Conservation (phyloP, 2,888 invertebrate species). For the Deilephila elpenor region DNA sequence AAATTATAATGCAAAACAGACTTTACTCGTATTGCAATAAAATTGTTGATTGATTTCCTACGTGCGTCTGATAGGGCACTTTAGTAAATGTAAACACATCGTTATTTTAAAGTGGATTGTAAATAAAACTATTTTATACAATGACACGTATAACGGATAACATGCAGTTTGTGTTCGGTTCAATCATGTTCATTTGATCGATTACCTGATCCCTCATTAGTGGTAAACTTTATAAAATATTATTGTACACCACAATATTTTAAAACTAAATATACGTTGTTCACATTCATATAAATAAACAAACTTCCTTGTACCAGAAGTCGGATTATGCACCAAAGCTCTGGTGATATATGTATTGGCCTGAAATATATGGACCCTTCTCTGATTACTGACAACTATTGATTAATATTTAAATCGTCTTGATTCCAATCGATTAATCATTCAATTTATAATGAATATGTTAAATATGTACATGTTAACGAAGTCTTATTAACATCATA, state of each 20-base stretch:
- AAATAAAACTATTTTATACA: constrained; percentile 6
- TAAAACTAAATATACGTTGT: neutral
- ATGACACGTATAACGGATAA: neutral
- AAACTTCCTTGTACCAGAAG: neutral
- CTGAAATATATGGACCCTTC: neutral
- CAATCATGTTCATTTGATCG: neutral
- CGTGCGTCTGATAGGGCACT: neutral
- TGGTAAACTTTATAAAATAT: neutral
- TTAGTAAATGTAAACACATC: neutral
- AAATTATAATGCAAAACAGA: neutral
- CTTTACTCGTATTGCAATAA: constrained; percentile 3
- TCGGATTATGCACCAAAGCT: neutral
- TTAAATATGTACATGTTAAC: constrained; percentile 6
- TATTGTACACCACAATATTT: neutral
- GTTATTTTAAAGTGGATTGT: neutral
- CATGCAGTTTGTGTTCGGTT: neutral
- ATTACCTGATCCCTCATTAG: neutral
- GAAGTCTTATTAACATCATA: constrained; percentile 3
- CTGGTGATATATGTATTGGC: neutral
- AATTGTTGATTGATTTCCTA: neutral
- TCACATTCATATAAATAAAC: neutral
- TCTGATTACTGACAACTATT: constrained; percentile 13
- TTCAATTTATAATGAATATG: constrained; percentile 6
- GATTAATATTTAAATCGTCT: constrained; percentile 12
- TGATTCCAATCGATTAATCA: constrained; percentile 12